phyloP scores from a whole-genome alignment of 1,140 invertebrate species.

The Cydia fagiglandana region DNA sequence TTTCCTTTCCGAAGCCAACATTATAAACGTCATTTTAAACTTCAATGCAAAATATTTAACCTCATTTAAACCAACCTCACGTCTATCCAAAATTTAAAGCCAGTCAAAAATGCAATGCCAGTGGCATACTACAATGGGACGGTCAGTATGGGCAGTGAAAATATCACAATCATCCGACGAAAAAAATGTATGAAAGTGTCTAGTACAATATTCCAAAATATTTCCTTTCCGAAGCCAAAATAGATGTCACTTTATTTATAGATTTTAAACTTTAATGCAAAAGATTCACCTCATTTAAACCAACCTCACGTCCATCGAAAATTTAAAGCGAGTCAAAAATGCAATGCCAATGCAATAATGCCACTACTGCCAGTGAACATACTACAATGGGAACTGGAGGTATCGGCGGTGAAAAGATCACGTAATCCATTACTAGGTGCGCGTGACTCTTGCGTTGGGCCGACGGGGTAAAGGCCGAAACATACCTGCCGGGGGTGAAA shows the following conservation, averaged over 20 bases:
- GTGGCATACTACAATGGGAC: no score
- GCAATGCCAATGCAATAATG: no score
- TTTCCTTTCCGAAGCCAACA: no score
- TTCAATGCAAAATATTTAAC: no score
- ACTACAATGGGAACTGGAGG: constrained; percentile 17
- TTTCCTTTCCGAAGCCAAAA: no score
- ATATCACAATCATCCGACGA: no score
- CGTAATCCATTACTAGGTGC: constrained; percentile 27
- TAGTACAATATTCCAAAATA: no score
- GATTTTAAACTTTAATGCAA: not conserved
- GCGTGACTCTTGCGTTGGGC: constrained; percentile 22
- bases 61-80: no score
- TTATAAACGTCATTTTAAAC: no score
- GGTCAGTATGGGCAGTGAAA: no score
- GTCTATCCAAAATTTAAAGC: not conserved
- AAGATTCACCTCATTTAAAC: constrained; percentile 8
- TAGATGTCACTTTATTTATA: no score
- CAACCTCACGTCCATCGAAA: not conserved
- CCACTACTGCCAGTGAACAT: not conserved
- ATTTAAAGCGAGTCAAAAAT: constrained; percentile 9
- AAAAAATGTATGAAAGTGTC: no score
- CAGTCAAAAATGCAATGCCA: not conserved
- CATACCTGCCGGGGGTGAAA: not conserved
- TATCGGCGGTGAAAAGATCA: constrained; percentile 17
- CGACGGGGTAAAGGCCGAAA: not conserved